These are phyloP conservation scores for Chelonus formosanus DNA, from an alignment of 2,888 invertebrate genomes.

Conservation along the genomic window DNA sequence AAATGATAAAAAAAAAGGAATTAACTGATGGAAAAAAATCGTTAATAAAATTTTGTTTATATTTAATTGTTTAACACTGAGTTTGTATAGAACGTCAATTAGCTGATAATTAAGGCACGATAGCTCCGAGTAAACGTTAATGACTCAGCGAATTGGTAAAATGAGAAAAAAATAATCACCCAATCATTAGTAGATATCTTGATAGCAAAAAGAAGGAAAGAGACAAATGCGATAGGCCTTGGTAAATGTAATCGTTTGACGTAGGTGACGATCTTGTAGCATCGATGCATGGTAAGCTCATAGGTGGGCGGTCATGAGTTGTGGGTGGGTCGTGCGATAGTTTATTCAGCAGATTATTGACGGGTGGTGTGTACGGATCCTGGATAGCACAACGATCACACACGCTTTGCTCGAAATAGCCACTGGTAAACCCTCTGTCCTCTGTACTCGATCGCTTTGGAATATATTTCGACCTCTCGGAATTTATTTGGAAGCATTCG, in stretches of 20 bases:
- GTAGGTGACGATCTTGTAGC: conserved; percentile 34
- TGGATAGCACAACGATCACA: conserved; percentile 27
- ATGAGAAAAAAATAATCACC: too few relatives aligned
- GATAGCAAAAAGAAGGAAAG: neutral
- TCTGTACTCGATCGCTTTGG: conserved; percentile 43
- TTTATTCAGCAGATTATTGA: conserved; percentile 66
- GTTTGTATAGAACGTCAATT: too few relatives aligned
- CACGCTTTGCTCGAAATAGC: conserved; percentile 58
- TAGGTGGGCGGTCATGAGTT: conserved; percentile 49
- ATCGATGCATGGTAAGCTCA: conserved; percentile 34
- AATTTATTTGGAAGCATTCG: conserved; percentile 51
- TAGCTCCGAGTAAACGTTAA: too few relatives aligned
- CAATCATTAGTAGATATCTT: neutral
- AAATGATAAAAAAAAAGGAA: too few relatives aligned
- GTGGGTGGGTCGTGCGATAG: conserved; percentile 60
- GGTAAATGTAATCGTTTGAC: conserved; percentile 20
- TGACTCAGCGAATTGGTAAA: too few relatives aligned
- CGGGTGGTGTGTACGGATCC: conserved; percentile 56
- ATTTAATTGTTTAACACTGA: too few relatives aligned
- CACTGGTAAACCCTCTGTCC: conserved; percentile 55
- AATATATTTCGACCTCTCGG: conserved; percentile 43
- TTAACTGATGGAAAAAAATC: too few relatives aligned
- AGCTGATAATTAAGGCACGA: too few relatives aligned
- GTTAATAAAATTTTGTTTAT: too few relatives aligned
- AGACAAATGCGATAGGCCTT: neutral